Evolutionary conservation across 1,140 invertebrate genomes (phyloP).

Genomic region (Ceratina japonica): DNA sequence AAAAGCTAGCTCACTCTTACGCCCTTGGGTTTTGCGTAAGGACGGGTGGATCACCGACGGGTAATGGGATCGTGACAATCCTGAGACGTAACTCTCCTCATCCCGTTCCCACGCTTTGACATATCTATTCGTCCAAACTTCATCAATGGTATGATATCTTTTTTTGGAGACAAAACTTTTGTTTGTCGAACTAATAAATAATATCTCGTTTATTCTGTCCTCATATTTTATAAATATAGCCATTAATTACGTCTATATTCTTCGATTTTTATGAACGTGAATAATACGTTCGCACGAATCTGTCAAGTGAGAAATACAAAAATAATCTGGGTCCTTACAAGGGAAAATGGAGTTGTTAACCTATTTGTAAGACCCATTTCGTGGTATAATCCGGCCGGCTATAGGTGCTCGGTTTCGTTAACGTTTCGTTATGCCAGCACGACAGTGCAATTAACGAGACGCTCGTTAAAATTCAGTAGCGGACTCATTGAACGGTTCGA

Average conservation of each 20-base stretch:
- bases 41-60: background rate
- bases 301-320: too few relatives aligned
- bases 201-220: too few relatives aligned
- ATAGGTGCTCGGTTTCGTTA: background rate
- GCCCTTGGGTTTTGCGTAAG: background rate
- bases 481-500: background rate
- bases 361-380: background rate
- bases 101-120: background rate
- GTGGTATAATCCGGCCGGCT: background rate
- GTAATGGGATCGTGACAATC: slow-evolving; percentile 13
- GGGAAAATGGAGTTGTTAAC: too few relatives aligned
- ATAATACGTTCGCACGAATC: too few relatives aligned
- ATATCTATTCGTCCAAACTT: background rate
- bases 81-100: background rate
- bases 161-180: too few relatives aligned
- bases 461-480: slow-evolving; percentile 16
- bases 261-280: too few relatives aligned
- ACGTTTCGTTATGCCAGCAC: background rate
- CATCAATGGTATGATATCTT: too few relatives aligned
- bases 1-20: background rate
- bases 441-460: slow-evolving; percentile 7
- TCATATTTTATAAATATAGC: too few relatives aligned
- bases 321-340: too few relatives aligned
- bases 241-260: too few relatives aligned
- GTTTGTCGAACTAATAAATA: too few relatives aligned